Evolutionary conservation across 2,888 invertebrate species (phyloP), one percentile per base, ranked within the genome.

Genomic region (Spisula solida): DNA sequence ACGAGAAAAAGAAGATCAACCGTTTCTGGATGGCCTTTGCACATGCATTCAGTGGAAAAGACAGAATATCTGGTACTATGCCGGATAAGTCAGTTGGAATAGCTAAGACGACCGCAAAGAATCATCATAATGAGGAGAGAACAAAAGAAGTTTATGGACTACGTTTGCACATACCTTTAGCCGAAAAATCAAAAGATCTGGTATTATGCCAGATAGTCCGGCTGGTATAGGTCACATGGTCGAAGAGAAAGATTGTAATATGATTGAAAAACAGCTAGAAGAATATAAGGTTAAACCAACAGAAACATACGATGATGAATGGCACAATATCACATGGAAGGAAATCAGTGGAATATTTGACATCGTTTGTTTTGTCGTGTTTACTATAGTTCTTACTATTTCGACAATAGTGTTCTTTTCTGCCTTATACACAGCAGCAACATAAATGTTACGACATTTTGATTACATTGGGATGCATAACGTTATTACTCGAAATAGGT

Each of bases 71-170:
- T 66, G 10, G 12, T 0, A n/a, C n/a, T 25, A 0, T 12, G 0
- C 60, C 25, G 5, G 25, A 25, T 1, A 6, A 66, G 8, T 25
- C 6, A 10, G n/a, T 66, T 56, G 1, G 56, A 20, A n/a, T n/a
- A 18, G 6, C 47, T 51, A 51, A 51, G 16, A 51, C 1, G 51
- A 16, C 51, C 1, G 25, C n/a, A n/a, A n/a, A n/a, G n/a, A n/a
- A n/a, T n/a, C n/a, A 55, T 47, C 48, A 80, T 12, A 80, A 47
- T n/a, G 47, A 80, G n/a, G 80, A 80, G 48, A 66, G n/a, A n/a
- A n/a, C n/a, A 66, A 66, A 25, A 66, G 25, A 25, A 66, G 8
- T 25, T 66, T 66, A 2, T 66, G 60, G 60, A 25, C 8, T 25
- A 25, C 10, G 8, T 66, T 66, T 66, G 60, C 12, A n/a, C 10